Evolutionary conservation across 1,140 invertebrate genomes (phyloP).

Genomic region (Pogonus chalceus): DNA sequence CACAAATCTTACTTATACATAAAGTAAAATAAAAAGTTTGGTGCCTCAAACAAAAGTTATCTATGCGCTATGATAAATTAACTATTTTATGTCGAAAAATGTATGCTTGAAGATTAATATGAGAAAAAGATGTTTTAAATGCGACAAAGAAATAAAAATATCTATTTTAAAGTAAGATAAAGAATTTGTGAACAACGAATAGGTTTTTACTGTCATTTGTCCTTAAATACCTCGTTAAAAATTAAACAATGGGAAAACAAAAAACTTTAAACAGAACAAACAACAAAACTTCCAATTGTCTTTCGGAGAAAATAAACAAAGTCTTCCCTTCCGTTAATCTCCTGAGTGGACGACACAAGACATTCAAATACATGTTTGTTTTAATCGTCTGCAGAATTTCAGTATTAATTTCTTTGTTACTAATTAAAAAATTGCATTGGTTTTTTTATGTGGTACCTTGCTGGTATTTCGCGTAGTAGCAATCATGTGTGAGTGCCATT

Average conservation of each 20-base stretch:
- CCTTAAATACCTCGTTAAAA: not conserved
- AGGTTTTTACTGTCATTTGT: not conserved
- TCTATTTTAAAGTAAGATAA: no score
- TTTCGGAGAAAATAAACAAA: not conserved
- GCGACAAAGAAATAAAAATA: no score
- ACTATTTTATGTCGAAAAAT: no score
- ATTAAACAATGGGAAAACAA: not conserved
- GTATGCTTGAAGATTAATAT: no score
- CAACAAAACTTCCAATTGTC: not conserved
- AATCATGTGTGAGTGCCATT: not conserved
- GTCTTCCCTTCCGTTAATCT: not conserved
- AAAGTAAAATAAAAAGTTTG: no score
- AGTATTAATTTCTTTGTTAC: constrained; percentile 3
- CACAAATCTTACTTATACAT: no score
- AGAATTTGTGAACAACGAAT: no score
- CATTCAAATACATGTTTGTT: not conserved
- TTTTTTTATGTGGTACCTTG: no score
- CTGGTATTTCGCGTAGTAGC: no score
- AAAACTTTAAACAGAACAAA: not conserved
- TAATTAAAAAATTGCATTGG: constrained; percentile 4
- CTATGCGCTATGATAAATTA: no score
- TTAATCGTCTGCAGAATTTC: not conserved
- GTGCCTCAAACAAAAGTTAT: no score
- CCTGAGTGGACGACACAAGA: not conserved
- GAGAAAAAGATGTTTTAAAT: no score